Evolutionary conservation across 2,888 invertebrate genomes (phyloP), one percentile per base, ranked within the genome.

Genomic region (Cataglyphis altisquamis): DNA sequence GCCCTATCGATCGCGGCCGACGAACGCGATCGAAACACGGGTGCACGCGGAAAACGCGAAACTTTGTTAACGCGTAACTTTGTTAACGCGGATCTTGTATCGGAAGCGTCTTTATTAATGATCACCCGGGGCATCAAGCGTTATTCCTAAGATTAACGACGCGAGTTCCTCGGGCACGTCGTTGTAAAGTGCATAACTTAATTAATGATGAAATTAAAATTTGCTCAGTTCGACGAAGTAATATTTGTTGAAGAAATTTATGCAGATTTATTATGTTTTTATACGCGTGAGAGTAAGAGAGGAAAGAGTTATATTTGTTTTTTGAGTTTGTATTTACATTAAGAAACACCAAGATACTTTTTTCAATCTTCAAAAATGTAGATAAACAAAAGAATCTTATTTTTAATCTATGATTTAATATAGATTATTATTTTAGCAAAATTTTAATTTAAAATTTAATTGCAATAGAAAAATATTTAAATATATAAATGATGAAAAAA

Each of bases 31-130:
- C 78, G 70, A 70, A 60, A 80, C 57, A 78, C 45, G 60, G 45
- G 68, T 60, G 32, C 32, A 64, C 68, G 52, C 45, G 78, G 78
- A 80, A 80, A 80, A 80, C 32, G 78, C 25, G 60, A 8, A 80
- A 80, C 70, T 80, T 80, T 80, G 78, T 80, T 80, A 70, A 70
- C 70, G 60, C 60, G 70, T 36, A 80, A 80, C 70, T 80, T 80
- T 80, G 78, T 80, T 80, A 70, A 70, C 70, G 60, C 60, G 70
- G 60, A 80, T 80, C 78, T 80, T 80, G 70, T 80, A 80, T 80
- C 78, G 78, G 78, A 80, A 80, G 78, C 78, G 78, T 80, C 78
- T 80, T 80, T 80, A 80, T 80, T 80, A 80, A 80, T 80, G 78
- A 80, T 70, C 70, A 70, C 45, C 45, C 36, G 70, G 45, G 78